phyloP scores from a whole-genome alignment of 2,888 invertebrate genomes.

The Rhamphomyia laevipes region DNA sequence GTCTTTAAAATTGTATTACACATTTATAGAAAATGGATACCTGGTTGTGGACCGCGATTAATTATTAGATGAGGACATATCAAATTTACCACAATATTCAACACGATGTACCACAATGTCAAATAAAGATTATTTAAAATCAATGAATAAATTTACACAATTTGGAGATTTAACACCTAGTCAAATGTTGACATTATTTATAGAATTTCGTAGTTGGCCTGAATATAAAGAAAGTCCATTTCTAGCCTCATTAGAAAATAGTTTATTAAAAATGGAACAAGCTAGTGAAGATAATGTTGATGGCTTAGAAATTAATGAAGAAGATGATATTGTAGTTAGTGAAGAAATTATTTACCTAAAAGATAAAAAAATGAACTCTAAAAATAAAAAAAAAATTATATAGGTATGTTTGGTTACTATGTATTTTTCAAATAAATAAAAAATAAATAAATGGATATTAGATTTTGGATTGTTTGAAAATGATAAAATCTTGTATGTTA shows the following conservation, averaged over 20 bases:
- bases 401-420: too few species aligned
- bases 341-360: not conserved
- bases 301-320: constrained; percentile 24
- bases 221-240: constrained; percentile 54
- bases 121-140: constrained; percentile 32
- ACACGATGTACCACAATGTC: constrained; percentile 25
- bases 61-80: constrained; percentile 33
- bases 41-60: constrained; percentile 56
- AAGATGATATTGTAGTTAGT: constrained; percentile 22
- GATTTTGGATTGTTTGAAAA: too few species aligned
- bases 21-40: constrained; percentile 51
- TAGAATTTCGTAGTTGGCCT: constrained; percentile 46
- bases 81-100: constrained; percentile 25
- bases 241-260: constrained; percentile 50
- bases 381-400: too few species aligned
- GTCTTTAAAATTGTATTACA: constrained; percentile 3
- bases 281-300: constrained; percentile 27
- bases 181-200: constrained; percentile 54
- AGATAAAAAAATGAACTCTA: too few species aligned
- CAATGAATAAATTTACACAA: constrained; percentile 58
- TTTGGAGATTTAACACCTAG: constrained; percentile 54
- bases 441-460: too few species aligned
- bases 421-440: too few species aligned
- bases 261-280: constrained; percentile 41
- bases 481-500: too few species aligned